These are phyloP conservation scores for Styela plicata DNA, from an alignment of 23 tunicate species.

Conservation along the genomic window DNA sequence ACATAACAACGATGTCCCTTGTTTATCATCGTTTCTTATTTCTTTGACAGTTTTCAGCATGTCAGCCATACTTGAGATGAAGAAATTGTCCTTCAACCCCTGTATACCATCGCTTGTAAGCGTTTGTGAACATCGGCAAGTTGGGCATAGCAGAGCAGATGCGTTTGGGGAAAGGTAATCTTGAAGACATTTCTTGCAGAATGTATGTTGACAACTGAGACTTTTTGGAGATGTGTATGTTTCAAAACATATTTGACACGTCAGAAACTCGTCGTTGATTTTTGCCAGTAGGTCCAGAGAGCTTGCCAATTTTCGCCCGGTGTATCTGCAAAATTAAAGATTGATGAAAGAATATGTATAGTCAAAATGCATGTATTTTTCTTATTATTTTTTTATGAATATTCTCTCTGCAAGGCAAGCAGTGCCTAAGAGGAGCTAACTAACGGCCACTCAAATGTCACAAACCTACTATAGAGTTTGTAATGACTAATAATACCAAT, in stretches of 20 bases:
- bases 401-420: no score
- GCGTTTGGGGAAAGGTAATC: conserved; percentile 91
- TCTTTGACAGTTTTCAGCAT: conserved; percentile 96
- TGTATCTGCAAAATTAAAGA: conserved; percentile 45
- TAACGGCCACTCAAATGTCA: no score
- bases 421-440: no score
- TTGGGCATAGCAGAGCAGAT: conserved; percentile 71
- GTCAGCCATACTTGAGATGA: conserved; percentile 93
- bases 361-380: neutral
- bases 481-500: no score
- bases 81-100: conserved; percentile 89
- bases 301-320: conserved; percentile 84
- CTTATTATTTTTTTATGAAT: neutral
- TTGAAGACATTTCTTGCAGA: conserved; percentile 91
- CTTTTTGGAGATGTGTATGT: conserved; percentile 90
- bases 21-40: conserved; percentile 85
- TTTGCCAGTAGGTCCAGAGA: conserved; percentile 86
- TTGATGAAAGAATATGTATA: neutral
- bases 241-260: conserved; percentile 96
- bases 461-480: no score
- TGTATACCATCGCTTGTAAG: conserved; percentile 64
- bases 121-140: conserved; percentile 83
- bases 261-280: conserved; percentile 94
- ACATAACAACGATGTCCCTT: conserved; percentile 83
- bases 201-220: conserved; percentile 97